Base-by-base conservation (phyloP, 2,888 invertebrate species). In the Tuta absoluta region DNA sequence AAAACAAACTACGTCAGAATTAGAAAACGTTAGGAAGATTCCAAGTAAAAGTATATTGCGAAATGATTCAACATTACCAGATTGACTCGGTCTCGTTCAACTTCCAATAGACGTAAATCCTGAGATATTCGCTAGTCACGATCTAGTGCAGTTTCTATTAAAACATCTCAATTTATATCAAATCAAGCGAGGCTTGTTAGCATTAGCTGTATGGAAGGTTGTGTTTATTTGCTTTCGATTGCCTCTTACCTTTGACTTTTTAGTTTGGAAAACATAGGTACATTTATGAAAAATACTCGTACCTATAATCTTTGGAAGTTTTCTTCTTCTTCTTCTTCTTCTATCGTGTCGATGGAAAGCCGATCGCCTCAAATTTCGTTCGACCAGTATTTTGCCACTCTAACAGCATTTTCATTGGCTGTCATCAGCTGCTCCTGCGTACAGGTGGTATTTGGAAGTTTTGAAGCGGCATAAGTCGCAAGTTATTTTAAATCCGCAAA, bases 1-100 rank as follows among this genome's bases (percentile, higher is more conserved):
- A 33, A 19, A 49, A 21, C 21, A 21, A 49, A 49, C 49, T 49
- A 19, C 23, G 21, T 49, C 49, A 14, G 14, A 53, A 53, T 23
- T 53, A 53, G 51, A 53, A 53, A 53, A 51, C 51, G 51, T 51
- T 41, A 10, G 41, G 41, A 41, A 41, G 41, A 53, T 53, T 14
- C 23, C 51, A 11, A 23, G 23, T 53, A 24, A 53, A 53, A 53
- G 23, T 45, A 17, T 45, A 17, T 45, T 45, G 3, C n/a, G 10
- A 23, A 48, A n/a, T 48, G 10, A 48, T 48, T 48, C 19, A 45
- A 12, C 33, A 1, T 48, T 19, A 11, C 49, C 12, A 19, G 14
- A 53, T 53, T 53, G 51, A 53, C 24, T 53, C 24, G 51, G 23
- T 23, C 51, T 53, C 24, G 51, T 53, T 53, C 51, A 49, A 19